These are phyloP conservation scores for Tipula vernalis DNA, from an alignment of 2,888 invertebrate genomes.

Conservation along the genomic window DNA sequence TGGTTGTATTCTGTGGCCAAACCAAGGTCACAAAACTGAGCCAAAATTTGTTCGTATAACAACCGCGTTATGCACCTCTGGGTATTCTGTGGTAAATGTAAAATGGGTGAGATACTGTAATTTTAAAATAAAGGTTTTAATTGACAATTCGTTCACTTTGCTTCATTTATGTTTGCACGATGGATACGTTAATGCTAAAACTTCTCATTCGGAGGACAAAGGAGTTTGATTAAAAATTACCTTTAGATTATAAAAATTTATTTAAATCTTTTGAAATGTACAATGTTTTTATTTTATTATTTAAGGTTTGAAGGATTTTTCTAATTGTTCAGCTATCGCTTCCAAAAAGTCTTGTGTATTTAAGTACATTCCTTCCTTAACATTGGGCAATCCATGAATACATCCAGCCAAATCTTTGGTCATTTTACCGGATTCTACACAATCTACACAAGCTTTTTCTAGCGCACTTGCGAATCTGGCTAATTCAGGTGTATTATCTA, in stretches of 20 bases:
- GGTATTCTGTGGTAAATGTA: too few relatives aligned
- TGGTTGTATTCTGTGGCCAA: too few relatives aligned
- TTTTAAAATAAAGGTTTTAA: too few relatives aligned
- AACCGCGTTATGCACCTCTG: too few relatives aligned
- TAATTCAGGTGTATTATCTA: conserved; percentile 65
- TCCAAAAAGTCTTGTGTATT: conserved; percentile 77
- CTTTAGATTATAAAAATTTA: neutral
- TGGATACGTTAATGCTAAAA: too few relatives aligned
- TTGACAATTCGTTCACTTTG: too few relatives aligned
- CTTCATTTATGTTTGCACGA: too few relatives aligned
- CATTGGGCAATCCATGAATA: conserved; percentile 69
- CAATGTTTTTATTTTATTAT: neutral
- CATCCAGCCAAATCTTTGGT: conserved; percentile 82
- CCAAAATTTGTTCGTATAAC: too few relatives aligned
- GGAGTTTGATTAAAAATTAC: neutral
- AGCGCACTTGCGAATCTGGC: conserved; percentile 54
- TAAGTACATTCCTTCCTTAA: conserved; percentile 70
- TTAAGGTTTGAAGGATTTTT: conserved; percentile 31
- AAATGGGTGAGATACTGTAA: too few relatives aligned
- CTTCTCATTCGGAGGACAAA: neutral
- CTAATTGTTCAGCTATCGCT: conserved; percentile 63
- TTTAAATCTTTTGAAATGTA: neutral
- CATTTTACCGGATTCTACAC: conserved; percentile 71
- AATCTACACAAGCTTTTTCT: conserved; percentile 73
- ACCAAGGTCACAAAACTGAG: too few relatives aligned